Evolutionary conservation across 2,888 invertebrate genomes (phyloP).

Genomic region (Willowsia nigromaculata): DNA sequence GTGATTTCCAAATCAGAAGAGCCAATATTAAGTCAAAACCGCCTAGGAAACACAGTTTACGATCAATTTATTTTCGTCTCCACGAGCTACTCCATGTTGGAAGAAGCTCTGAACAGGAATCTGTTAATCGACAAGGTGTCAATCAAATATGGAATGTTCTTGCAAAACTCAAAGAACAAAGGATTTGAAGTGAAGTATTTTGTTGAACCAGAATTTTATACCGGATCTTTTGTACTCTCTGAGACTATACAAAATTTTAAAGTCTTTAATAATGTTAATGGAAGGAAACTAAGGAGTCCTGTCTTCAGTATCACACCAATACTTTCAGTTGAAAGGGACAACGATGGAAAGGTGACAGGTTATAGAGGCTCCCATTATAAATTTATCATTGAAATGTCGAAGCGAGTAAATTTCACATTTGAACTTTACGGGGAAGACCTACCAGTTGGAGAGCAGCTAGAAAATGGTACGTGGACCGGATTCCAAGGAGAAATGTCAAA

Average conservation of each 20-base stretch:
- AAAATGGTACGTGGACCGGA: constrained; percentile 69
- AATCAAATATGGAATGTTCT: constrained; percentile 1
- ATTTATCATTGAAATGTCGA: neutral
- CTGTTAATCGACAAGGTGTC: neutral
- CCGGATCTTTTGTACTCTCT: neutral
- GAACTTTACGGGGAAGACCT: neutral
- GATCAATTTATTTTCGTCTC: constrained; percentile 31
- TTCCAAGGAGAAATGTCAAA: constrained; percentile 19
- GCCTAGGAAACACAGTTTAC: neutral
- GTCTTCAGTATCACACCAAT: neutral
- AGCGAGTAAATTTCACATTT: neutral
- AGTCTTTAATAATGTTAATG: neutral
- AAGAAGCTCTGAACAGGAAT: neutral
- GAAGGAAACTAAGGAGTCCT: neutral
- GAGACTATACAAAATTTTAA: neutral
- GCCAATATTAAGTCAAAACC: neutral
- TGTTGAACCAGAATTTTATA: neutral
- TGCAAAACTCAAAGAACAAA: neutral
- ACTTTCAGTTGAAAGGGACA: neutral
- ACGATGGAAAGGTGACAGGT: neutral
- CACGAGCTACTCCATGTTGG: neutral
- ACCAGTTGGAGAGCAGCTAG: constrained; percentile 6
- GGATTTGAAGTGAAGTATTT: neutral
- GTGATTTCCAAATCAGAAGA: neutral
- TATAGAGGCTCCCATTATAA: constrained; percentile 23